These are phyloP conservation scores for Habropoda laboriosa DNA, from an alignment of 1,140 invertebrate genomes.

Conservation along the genomic window DNA sequence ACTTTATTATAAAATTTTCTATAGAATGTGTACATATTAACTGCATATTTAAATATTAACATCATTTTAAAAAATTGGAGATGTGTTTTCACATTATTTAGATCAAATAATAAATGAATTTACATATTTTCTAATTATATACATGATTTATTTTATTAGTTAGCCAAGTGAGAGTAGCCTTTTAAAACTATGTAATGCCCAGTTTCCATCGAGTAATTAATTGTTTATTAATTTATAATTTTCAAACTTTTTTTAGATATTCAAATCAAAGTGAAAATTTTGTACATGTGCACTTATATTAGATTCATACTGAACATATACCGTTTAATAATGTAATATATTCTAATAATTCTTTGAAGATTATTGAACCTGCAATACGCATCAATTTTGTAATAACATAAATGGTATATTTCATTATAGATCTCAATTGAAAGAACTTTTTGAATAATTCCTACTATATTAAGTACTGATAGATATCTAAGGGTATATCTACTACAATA, in stretches of 20 bases:
- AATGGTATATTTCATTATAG: constrained; percentile 30
- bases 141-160: constrained; percentile 32
- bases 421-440: background rate
- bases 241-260: background rate
- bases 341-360: background rate
- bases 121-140: background rate
- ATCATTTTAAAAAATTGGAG: constrained; percentile 6
- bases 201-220: constrained; percentile 45
- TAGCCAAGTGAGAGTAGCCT: constrained; percentile 51
- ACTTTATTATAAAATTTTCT: constrained; percentile 34
- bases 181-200: constrained; percentile 42
- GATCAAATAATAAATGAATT: constrained; percentile 10
- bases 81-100: constrained; percentile 17
- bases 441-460: constrained; percentile 3
- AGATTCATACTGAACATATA: constrained; percentile 20
- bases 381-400: background rate
- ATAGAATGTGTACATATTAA: constrained; percentile 34
- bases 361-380: constrained; percentile 1
- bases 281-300: background rate
- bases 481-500: background rate
- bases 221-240: constrained; percentile 7
- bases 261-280: background rate
- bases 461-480: background rate
- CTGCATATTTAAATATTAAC: constrained; percentile 8
- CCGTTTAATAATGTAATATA: constrained; percentile 23